Evolutionary conservation across 2,113 vertebrate genomes (phyloP), one percentile per base, ranked within the genome.

Genomic region (Apodemus sylvaticus): DNA sequence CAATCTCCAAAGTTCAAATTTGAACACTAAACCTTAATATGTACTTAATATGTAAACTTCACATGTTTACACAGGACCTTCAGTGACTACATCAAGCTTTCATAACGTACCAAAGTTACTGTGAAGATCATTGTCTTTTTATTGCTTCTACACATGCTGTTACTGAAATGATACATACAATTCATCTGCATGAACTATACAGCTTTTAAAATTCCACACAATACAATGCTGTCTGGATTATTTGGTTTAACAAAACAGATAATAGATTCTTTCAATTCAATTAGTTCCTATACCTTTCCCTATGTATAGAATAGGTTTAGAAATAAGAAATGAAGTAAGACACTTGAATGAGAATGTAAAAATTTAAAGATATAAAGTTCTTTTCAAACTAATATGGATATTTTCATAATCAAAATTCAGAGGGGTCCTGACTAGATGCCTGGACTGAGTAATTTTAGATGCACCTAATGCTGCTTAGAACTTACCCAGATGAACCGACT

Each of bases 391-490:
- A 82, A 86, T 86, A 86, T 7, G 17, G 39, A 4, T 53, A 93
- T 77, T 93, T 94, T 96, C 55, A 90, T 7, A 14, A 66, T 17
- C 5, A 70, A 95, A 92, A 82, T 79, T 88, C 74, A 36, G 5
- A 79, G 48, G 45, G 16, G n/a, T 85, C n/a, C 42, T 70, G 62
- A 58, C 48, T 73, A 34, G 76, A 29, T 36, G 48, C 42, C 4
- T 96, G 34, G 36, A 73, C 34, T 48, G 6, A 62, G 58, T 53
- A 34, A 73, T 66, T 95, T 93, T 78, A 45, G 79, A 79, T 36
- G 10, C 13, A 86, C 34, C 89, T 22, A 64, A 7, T 86, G 24
- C 29, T 34, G 45, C 64, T 90, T 76, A 87, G 36, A 78, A 73
- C 42, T 86, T 68, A 64, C 29, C 78, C 19, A 60, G 39, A 31